phyloP scores from a whole-genome alignment of 2,888 invertebrate genomes.

The Smittia aterrima region DNA sequence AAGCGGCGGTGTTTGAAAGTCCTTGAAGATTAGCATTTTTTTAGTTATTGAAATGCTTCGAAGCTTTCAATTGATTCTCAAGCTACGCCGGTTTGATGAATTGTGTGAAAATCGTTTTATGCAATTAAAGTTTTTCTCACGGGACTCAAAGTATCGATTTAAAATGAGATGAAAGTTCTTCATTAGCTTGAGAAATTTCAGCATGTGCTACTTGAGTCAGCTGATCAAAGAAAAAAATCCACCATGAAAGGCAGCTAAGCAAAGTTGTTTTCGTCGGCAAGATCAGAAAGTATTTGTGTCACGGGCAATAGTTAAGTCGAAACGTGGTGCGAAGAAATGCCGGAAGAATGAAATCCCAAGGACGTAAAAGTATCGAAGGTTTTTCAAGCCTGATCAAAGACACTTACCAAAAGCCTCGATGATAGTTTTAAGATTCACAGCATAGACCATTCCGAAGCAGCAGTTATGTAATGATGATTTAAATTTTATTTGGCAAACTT shows the following conservation, averaged over 20 bases:
- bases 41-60: neutral
- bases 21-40: neutral
- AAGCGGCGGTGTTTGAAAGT: neutral
- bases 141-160: neutral
- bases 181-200: neutral
- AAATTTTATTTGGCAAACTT: neutral
- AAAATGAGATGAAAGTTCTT: neutral
- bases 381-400: neutral
- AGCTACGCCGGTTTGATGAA: neutral
- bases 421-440: constrained; percentile 14
- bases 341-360: neutral
- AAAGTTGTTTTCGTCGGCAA: neutral
- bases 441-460: constrained; percentile 6
- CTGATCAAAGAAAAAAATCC: neutral
- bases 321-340: neutral
- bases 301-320: neutral
- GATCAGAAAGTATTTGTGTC: constrained; percentile 1
- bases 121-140: neutral
- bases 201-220: neutral
- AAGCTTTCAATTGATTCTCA: neutral
- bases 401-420: constrained; percentile 9
- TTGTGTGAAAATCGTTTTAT: neutral
- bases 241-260: neutral
- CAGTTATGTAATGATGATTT: neutral
- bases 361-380: neutral